Conservation (phyloP, 53 echinoderm and acorn worm genomes). For the Luidia sarsii region DNA sequence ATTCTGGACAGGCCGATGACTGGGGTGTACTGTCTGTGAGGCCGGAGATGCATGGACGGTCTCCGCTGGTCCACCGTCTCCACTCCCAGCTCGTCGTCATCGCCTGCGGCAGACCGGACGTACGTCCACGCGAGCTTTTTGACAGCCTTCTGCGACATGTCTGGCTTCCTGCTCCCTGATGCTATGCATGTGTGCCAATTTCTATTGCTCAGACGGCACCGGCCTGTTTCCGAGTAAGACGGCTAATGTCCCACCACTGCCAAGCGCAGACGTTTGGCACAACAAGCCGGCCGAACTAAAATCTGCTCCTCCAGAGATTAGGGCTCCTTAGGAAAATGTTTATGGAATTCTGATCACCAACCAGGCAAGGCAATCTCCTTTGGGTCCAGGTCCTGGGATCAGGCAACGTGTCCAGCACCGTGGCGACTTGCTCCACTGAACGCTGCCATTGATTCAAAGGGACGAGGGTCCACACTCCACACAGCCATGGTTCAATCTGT, state of each 20-base stretch:
- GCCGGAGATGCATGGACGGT: background rate
- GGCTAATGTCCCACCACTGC: too few relatives aligned
- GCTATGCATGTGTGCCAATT: conserved; percentile 2
- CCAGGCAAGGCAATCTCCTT: conserved; percentile 19
- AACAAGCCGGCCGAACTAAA: too few relatives aligned
- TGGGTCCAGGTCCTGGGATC: background rate
- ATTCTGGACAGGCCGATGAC: conserved; percentile 10
- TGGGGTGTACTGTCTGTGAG: conserved; percentile 17
- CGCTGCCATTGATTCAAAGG: conserved; percentile 21
- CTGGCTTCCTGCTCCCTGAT: background rate
- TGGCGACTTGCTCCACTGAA: conserved; percentile 4
- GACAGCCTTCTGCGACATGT: conserved; percentile 1
- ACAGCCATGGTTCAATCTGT: conserved; percentile 43
- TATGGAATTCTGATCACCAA: conserved; percentile 32
- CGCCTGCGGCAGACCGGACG: background rate
- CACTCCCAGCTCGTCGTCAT: background rate
- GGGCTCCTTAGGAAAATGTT: background rate
- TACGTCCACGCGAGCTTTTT: background rate
- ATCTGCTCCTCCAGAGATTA: too few relatives aligned
- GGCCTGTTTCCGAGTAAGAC: too few relatives aligned
- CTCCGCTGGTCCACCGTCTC: background rate
- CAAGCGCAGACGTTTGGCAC: too few relatives aligned
- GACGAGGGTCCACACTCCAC: conserved; percentile 15
- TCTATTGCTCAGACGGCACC: too few relatives aligned
- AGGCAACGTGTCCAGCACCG: background rate